These are phyloP conservation scores for Hydrochoerus hydrochaeris DNA, from an alignment of 2,113 vertebrate genomes.

Conservation along the genomic window DNA sequence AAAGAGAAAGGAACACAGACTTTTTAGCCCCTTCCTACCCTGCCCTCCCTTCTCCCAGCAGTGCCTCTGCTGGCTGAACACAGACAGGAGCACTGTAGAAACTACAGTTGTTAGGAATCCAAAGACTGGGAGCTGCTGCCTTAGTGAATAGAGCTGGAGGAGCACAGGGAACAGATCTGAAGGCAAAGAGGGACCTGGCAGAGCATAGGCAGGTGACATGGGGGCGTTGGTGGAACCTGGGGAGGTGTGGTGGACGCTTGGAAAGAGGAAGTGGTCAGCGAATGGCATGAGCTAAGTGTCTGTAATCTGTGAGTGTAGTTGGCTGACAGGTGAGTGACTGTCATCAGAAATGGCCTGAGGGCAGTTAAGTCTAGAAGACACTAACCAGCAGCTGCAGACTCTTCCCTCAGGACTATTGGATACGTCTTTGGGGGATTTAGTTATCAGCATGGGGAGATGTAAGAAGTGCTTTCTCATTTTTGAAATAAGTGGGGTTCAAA, in stretches of 20 bases:
- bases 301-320: neutral
- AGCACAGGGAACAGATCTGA: neutral
- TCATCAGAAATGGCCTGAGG: neutral
- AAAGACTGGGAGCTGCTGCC: neutral
- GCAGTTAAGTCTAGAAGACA: neutral
- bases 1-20: neutral
- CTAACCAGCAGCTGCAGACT: neutral
- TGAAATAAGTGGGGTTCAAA: neutral
- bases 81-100: neutral
- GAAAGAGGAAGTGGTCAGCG: neutral
- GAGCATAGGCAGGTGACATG: no score
- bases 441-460: neutral
- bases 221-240: neutral
- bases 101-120: neutral
- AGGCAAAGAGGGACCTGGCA: neutral
- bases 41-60: neutral
- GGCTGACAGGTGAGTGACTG: neutral
- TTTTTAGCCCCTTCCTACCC: neutral
- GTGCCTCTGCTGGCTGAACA: no score
- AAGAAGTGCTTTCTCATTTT: constrained; percentile 8
- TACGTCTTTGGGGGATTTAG: neutral
- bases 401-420: neutral
- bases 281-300: neutral
- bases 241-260: neutral
- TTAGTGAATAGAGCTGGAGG: neutral